Percentiles rank a stretch among this genome's conserved stretches.
These are phyloP conservation scores for Phalacrocorax carbo DNA, from an alignment of 2,113 vertebrate genomes.

Conservation along the genomic window DNA sequence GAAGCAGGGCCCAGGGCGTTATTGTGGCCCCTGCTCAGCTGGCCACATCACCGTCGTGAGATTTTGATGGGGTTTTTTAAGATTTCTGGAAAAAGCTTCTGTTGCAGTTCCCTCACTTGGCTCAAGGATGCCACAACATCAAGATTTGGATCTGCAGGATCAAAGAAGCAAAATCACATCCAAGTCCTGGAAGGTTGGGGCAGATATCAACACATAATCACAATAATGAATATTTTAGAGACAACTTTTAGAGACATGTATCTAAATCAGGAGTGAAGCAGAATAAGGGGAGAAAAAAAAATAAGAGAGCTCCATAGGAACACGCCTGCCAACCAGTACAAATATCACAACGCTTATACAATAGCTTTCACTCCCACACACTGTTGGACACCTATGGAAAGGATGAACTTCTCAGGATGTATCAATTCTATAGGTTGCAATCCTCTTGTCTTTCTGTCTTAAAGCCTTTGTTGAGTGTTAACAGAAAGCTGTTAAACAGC, in stretches of 20 bases:
- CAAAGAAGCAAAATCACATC: neutral
- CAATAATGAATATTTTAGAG: neutral
- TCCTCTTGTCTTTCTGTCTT: neutral
- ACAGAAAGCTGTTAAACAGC: neutral
- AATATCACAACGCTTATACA: neutral
- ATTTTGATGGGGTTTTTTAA: neutral
- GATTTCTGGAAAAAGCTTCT: neutral
- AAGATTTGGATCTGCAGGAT: neutral
- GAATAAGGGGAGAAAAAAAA: neutral
- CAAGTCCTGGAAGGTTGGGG: neutral
- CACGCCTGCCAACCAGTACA: neutral
- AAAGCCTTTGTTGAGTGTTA: neutral
- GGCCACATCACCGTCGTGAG: neutral
- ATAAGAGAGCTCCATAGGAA: neutral
- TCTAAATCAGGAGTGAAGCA: constrained; percentile 1
- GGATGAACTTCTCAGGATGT: neutral
- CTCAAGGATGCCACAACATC: neutral
- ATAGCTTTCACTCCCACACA: neutral
- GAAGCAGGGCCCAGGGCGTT: neutral
- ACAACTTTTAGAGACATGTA: neutral
- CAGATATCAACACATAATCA: neutral
- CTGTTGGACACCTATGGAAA: neutral
- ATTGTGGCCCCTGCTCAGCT: neutral
- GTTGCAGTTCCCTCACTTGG: neutral
- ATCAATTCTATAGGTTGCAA: neutral